Conservation (phyloP, 2,113 vertebrate genomes). For the Nibea coibor region DNA sequence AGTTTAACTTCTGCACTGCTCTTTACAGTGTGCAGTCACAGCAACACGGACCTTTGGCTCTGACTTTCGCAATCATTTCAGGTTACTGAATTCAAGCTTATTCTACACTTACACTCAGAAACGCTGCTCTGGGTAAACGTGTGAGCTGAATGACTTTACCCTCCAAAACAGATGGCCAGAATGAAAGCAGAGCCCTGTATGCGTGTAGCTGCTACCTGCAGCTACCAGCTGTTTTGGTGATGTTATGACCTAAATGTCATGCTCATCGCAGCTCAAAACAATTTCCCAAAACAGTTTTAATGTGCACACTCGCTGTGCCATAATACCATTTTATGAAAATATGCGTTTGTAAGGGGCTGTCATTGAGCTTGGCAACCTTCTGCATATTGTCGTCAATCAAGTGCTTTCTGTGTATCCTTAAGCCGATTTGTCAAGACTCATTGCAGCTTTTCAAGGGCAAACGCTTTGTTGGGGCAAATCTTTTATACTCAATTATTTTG, state of each 20-base stretch:
- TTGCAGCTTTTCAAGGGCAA: conserved; percentile 22
- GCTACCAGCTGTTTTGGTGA: conserved; percentile 6
- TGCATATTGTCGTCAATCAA: conserved; percentile 40
- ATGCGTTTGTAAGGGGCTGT: conserved; percentile 21
- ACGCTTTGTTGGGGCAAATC: conserved; percentile 32
- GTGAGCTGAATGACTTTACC: not conserved
- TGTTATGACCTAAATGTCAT: not conserved
- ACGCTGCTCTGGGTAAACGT: conserved; percentile 3
- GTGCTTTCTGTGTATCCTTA: conserved; percentile 6
- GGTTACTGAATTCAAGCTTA: not conserved
- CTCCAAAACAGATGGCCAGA: conserved; percentile 22
- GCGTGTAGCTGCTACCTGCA: conserved; percentile 5
- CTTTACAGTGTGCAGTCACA: not conserved
- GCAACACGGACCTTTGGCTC: not conserved
- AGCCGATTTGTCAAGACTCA: conserved; percentile 47
- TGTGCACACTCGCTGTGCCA: not conserved
- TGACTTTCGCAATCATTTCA: not conserved
- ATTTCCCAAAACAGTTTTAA: conserved; percentile 18
- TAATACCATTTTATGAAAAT: conserved; percentile 10
- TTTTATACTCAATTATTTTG: conserved; percentile 46
- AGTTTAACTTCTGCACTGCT: not conserved
- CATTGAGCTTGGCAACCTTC: conserved; percentile 38
- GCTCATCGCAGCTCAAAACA: conserved; percentile 18
- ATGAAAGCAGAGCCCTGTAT: conserved; percentile 9
- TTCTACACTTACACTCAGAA: not conserved